phyloP scores from a whole-genome alignment of 2,797 vertebrate species.

The Myotis vivesi region DNA sequence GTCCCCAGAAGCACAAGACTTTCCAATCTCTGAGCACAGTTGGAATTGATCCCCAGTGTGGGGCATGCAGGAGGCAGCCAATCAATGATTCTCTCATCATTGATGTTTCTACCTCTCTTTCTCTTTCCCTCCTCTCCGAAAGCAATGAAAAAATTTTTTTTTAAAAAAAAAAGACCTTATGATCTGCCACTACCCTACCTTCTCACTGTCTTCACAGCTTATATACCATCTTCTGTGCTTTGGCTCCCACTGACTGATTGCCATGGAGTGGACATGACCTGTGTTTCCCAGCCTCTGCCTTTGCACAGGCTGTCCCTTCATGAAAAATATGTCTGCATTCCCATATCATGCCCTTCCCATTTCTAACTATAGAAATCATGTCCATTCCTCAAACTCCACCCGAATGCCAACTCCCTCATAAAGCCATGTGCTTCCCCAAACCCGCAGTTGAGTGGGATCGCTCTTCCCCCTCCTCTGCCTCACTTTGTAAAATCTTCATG shows the following conservation, averaged over 20 bases:
- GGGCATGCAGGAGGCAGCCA: no score
- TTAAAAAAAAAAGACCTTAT: not conserved
- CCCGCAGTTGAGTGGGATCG: accelerated
- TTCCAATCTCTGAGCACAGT: not conserved
- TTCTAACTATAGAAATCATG: not conserved
- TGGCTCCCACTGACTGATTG: not conserved
- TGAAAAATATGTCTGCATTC: not conserved
- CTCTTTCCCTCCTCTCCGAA: no score
- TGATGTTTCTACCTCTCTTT: no score
- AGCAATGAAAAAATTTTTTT: no score
- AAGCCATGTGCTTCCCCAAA: not conserved
- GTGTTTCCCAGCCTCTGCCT: not conserved
- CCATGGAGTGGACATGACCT: not conserved
- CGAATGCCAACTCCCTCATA: not conserved
- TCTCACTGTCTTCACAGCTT: not conserved
- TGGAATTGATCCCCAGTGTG: not conserved
- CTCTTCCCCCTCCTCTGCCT: accelerated
- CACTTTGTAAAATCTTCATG: not conserved
- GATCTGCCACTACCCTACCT: not conserved
- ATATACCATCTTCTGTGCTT: not conserved
- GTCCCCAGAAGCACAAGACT: not conserved
- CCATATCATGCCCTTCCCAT: not conserved
- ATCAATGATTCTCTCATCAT: no score
- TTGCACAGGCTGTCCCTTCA: not conserved
- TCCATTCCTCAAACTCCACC: not conserved